Evolutionary conservation across 2,888 invertebrate species (phyloP).

Genomic region (Cataglyphis albicans): DNA sequence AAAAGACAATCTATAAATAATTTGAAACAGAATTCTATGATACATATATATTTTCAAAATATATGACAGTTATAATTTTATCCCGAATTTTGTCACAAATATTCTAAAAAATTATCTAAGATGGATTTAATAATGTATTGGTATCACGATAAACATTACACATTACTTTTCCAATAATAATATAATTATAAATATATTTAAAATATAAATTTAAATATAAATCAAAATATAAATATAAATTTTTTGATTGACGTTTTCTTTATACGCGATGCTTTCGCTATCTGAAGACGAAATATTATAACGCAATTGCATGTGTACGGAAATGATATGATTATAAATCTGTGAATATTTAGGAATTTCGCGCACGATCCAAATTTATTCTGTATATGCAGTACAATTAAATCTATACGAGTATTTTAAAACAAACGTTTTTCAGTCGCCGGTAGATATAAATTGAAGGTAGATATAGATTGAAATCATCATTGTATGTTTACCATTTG

Average conservation of each 20-base stretch:
- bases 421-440: constrained; percentile 42
- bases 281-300: constrained; percentile 6
- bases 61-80: neutral
- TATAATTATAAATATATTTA: constrained; percentile 25
- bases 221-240: neutral
- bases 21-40: neutral
- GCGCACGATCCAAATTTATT: constrained; percentile 46
- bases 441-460: neutral
- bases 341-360: constrained; percentile 32
- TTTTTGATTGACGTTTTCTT: constrained; percentile 1
- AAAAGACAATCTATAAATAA: neutral
- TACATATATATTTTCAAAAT: neutral
- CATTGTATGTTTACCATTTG: constrained; percentile 44
- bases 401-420: constrained; percentile 40
- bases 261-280: constrained; percentile 13
- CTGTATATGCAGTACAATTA: constrained; percentile 23
- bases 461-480: constrained; percentile 3
- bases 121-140: neutral
- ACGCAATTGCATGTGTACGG: neutral
- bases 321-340: neutral
- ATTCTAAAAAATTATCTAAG: neutral
- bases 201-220: too few species aligned
- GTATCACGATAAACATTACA: neutral
- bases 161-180: neutral
- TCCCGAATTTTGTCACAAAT: neutral